Percentiles rank a stretch among this genome's conserved stretches.
Evolutionary conservation across 2,113 vertebrate genomes (phyloP).

Genomic region (Odontesthes bonariensis): DNA sequence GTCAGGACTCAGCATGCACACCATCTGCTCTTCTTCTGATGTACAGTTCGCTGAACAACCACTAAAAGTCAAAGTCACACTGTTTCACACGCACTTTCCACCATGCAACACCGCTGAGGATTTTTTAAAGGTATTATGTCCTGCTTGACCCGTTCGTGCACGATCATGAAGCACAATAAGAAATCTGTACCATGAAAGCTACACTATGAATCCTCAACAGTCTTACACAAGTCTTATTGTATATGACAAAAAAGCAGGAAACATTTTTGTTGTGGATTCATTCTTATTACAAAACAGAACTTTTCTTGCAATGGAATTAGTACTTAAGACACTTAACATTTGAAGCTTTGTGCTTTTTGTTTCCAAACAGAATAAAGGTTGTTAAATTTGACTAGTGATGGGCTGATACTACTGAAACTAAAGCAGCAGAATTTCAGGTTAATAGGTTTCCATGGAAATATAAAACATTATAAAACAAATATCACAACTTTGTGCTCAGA

Average conservation of each 20-base stretch:
- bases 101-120: not conserved
- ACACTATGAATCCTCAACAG: not conserved
- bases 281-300: not conserved
- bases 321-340: not conserved
- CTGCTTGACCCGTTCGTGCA: not conserved
- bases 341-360: not conserved
- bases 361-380: not conserved
- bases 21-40: slow-evolving; percentile 18
- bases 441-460: too few relatives aligned
- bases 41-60: slow-evolving; percentile 33
- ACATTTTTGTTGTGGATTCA: too few relatives aligned
- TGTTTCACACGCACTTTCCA: not conserved
- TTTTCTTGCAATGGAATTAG: not conserved
- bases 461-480: too few relatives aligned
- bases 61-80: slow-evolving; percentile 16
- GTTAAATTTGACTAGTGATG: not conserved
- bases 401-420: not conserved
- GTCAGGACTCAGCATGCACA: slow-evolving; percentile 35
- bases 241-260: too few relatives aligned
- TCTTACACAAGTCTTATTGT: too few relatives aligned
- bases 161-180: not conserved
- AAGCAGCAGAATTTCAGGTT: not conserved
- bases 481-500: too few relatives aligned
- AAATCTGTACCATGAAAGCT: not conserved
- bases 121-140: not conserved